Base-by-base conservation (phyloP, 2,113 vertebrate species). In the Capreolus pygargus region DNA sequence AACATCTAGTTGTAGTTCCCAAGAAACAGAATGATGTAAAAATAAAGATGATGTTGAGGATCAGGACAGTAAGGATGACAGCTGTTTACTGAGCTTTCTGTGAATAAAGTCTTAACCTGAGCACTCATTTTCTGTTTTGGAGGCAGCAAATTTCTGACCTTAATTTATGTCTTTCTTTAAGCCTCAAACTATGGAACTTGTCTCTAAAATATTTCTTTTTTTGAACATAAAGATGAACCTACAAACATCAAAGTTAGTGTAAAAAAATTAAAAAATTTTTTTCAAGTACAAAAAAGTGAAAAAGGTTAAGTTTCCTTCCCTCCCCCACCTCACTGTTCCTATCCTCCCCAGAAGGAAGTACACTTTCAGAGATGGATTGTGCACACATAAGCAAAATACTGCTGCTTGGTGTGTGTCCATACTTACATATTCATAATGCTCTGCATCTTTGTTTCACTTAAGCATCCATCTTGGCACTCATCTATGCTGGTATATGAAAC, bases 361-460 rank as follows among this genome's bases (percentile, higher is more conserved):
- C 6, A 70, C 23, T 64, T 67, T 14, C n/a, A 19, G 50, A 58
- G 52, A 54, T 7, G 52, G 60, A 61, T 1, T 19, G 30, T 36
- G 45, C 36, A 7, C 1, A 0, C 1, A 16, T 60, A 58, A 60
- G n/a, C 78, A 58, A 33, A 52, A 6, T 60, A 54, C 19, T n/a
- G 64, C 64, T 17, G 15, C 50, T 57, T 2, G 23, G 0, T 17
- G 33, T n/a, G 33, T 54, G 45, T 19, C 14, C 45, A 28, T 10
- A 11, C 17, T 47, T 23, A 11, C 0, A 25, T 14, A 27, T 1
- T 57, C 1, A 14, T 27, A 86, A 43, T 4, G 1, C 39, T 55
- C n/a, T 79, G 47, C 25, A 86, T 36, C 36, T 94, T 84, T 60
- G 58, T 95, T 15, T 33, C 45, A 55, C 15, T 30, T 9, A 27